Evolutionary conservation across 2,888 invertebrate species (phyloP), one percentile per base, ranked within the genome.

Genomic region (Lasioglossum marginatum): DNA sequence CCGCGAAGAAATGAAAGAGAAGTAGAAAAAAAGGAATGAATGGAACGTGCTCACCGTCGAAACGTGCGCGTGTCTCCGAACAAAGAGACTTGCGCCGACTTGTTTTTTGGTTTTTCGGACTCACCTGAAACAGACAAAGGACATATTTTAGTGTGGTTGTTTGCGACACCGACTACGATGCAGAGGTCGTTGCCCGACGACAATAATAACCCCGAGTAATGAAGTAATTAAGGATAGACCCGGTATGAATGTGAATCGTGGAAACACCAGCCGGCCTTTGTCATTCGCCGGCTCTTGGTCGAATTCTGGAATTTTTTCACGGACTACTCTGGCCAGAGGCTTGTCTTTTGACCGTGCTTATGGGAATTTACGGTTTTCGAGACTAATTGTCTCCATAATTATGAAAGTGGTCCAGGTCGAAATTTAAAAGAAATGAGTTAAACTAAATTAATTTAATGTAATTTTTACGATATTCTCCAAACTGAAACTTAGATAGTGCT

Each of bases 51-150:
- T 82, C 37, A 74, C 78, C 76, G 34, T 12, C 16, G 27, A 68
- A 14, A 60, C 27, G 52, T 23, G 48, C 48, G 34, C 34, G 73
- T 4, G n/a, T 8, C 57, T n/a, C n/a, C 19, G 27, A 31, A 19
- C 27, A 66, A 60, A 63, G 45, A n/a, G 14, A 63, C 45, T 16
- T 16, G 16, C 23, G 16, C 23, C 2, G 12, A 23, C 40, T 37
- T 3, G 27, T 48, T 4, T 34, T n/a, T 12, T 5, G 19, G 16
- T 27, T 5, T 78, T 31, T 66, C 57, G 6, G 79, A 91, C 93
- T 93, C 91, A 93, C 91, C 92, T 93, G 92, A 79, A 93, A 92
- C 92, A 93, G 75, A 80, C 72, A 79, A 89, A 71, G 27, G 37
- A 70, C 74, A 57, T 10, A 80, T 16, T 87, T 87, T 78, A 89